A percentile compares a stretch with the other conserved stretches of the same genome.
Evolutionary conservation across 2,113 vertebrate species (phyloP).

Genomic region (Probosciger aterrimus): DNA sequence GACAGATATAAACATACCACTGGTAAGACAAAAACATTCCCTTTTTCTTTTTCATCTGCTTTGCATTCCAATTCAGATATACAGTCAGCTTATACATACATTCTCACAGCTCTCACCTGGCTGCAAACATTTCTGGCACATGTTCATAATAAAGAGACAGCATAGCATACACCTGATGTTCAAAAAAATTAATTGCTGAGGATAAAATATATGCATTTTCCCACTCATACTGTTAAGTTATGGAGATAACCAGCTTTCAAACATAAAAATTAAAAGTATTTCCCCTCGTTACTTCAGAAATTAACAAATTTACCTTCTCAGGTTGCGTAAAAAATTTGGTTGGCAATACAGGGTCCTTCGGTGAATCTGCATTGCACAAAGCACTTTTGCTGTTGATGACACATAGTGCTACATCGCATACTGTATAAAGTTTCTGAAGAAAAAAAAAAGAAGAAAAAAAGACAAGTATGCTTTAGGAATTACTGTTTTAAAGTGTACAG

Average conservation of each 20-base stretch:
- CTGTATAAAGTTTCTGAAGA: slow-evolving; percentile 92
- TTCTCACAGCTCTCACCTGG: neutral
- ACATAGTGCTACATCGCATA: slow-evolving; percentile 96
- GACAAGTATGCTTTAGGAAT: neutral
- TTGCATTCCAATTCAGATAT: neutral
- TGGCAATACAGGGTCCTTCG: slow-evolving; percentile 93
- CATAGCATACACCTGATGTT: neutral
- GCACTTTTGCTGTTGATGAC: slow-evolving; percentile 99
- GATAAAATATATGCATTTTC: neutral
- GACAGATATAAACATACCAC: neutral
- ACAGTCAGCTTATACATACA: neutral
- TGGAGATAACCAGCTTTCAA: neutral
- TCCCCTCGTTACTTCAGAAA: neutral
- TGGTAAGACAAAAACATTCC: neutral
- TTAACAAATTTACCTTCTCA: slow-evolving; percentile 85
- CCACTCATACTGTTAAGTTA: neutral
- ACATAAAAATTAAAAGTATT: neutral
- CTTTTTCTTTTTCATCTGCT: neutral
- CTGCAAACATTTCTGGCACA: neutral
- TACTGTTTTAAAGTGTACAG: neutral
- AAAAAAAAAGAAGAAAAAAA: neutral
- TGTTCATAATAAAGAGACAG: neutral
- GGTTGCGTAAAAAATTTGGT: slow-evolving; percentile 93
- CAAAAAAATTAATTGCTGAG: neutral
- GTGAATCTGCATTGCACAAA: slow-evolving; percentile 91